Percentiles rank a stretch among this genome's conserved stretches.
phyloP scores from a whole-genome alignment of 2,797 vertebrate species.

The Bovichtus variegatus region DNA sequence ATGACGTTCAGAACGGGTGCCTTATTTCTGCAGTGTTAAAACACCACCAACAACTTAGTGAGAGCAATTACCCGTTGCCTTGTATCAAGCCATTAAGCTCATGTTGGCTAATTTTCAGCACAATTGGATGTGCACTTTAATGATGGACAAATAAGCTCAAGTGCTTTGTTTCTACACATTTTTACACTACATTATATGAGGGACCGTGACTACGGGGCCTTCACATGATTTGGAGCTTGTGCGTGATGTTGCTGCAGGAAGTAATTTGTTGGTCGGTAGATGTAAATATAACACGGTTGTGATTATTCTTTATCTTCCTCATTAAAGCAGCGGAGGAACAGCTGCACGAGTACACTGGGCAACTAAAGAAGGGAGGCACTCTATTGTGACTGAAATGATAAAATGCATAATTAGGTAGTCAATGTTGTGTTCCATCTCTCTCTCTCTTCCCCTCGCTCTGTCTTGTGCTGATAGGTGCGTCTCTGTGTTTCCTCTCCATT shows the following conservation, averaged over 20 bases:
- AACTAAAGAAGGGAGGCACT: slow-evolving; percentile 83
- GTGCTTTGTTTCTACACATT: slow-evolving; percentile 13
- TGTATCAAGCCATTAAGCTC: slow-evolving; percentile 36
- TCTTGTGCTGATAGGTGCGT: slow-evolving; percentile 74
- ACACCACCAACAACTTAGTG: slow-evolving; percentile 32
- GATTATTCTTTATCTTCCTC: slow-evolving; percentile 88
- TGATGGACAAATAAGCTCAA: slow-evolving; percentile 31
- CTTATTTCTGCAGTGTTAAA: slow-evolving; percentile 25
- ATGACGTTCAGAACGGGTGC: too few species aligned
- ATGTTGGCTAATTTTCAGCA: slow-evolving; percentile 35
- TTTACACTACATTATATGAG: neutral
- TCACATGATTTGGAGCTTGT: slow-evolving; percentile 15
- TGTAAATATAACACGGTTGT: slow-evolving; percentile 80
- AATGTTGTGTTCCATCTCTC: slow-evolving; percentile 78
- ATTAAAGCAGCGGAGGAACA: slow-evolving; percentile 86
- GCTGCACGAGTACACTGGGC: slow-evolving; percentile 83
- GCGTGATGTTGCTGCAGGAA: slow-evolving; percentile 44
- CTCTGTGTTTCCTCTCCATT: slow-evolving; percentile 74
- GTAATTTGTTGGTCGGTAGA: slow-evolving; percentile 73
- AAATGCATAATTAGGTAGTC: slow-evolving; percentile 86
- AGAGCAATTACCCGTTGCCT: slow-evolving; percentile 27
- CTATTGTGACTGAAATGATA: slow-evolving; percentile 86
- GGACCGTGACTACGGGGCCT: slow-evolving; percentile 11
- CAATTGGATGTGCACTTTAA: slow-evolving; percentile 19
- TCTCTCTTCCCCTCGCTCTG: slow-evolving; percentile 49